These are phyloP conservation scores for Tetragnatha versicolor DNA, from an alignment of 1,140 invertebrate species.

Conservation along the genomic window DNA sequence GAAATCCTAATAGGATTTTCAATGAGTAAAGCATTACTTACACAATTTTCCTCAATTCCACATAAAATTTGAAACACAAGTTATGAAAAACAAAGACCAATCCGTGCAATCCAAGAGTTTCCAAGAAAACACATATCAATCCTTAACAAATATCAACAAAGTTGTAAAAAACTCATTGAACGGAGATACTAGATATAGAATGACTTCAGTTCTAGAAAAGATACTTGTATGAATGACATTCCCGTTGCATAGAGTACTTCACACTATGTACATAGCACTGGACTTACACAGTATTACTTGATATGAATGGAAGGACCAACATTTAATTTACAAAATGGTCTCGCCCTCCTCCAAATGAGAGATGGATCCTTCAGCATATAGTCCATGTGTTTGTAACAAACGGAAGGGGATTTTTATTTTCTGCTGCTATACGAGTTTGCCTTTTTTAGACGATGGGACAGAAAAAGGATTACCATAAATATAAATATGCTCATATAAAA, in stretches of 20 bases:
- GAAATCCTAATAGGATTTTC: too few species aligned
- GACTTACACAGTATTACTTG: slow-evolving; percentile 47
- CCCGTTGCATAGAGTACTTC: slow-evolving; percentile 50
- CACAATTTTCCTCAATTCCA: too few species aligned
- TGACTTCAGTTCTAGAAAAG: slow-evolving; percentile 52
- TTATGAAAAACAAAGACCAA: neutral
- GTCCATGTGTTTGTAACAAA: too few species aligned
- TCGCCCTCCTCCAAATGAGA: slow-evolving; percentile 15
- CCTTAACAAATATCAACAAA: slow-evolving; percentile 19
- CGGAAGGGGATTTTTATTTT: too few species aligned
- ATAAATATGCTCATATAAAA: neutral
- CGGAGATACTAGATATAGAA: slow-evolving; percentile 25
- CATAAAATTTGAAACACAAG: neutral
- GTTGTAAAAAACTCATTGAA: slow-evolving; percentile 2
- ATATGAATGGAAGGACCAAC: slow-evolving; percentile 56
- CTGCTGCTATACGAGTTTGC: neutral
- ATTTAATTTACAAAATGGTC: slow-evolving; percentile 47
- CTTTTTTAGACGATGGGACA: neutral
- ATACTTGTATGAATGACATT: slow-evolving; percentile 35
- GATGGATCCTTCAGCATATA: slow-evolving; percentile 12
- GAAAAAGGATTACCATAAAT: neutral
- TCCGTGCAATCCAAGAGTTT: too few species aligned
- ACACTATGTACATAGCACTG: slow-evolving; percentile 53
- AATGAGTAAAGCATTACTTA: too few species aligned
- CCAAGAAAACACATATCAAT: slow-evolving; percentile 26